A percentile compares a stretch with the other conserved stretches of the same genome.
phyloP scores from a whole-genome alignment of 2,113 vertebrate species.

The Natator depressus region DNA sequence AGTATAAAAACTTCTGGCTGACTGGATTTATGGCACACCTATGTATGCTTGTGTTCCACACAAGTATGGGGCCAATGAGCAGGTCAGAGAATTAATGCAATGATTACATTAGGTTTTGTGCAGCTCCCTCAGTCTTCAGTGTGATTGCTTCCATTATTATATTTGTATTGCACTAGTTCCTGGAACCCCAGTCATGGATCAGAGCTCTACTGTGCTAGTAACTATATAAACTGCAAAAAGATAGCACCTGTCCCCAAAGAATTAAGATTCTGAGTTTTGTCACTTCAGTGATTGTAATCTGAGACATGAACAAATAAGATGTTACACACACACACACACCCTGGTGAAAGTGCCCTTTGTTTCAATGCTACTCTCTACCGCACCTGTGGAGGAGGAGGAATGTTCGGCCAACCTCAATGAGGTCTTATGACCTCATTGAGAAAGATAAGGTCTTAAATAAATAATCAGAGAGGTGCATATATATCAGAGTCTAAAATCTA shows the following conservation, averaged over 20 bases:
- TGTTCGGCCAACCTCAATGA: background rate
- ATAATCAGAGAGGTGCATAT: background rate
- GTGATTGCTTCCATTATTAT: background rate
- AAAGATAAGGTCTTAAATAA: background rate
- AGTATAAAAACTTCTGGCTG: background rate
- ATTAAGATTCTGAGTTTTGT: background rate
- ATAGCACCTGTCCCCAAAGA: background rate
- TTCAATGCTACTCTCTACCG: background rate
- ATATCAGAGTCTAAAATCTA: background rate
- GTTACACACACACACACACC: background rate
- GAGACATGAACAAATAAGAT: background rate
- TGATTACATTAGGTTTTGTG: accelerated
- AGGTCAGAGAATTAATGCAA: background rate
- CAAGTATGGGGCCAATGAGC: background rate
- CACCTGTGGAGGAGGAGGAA: background rate
- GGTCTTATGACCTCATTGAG: too few species aligned
- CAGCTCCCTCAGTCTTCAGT: background rate
- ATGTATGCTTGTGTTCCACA: background rate
- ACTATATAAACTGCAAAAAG: background rate
- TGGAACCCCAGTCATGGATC: background rate
- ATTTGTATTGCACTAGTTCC: background rate
- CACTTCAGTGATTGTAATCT: accelerated
- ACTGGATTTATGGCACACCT: background rate
- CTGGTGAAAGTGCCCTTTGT: background rate
- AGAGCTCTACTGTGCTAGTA: background rate